Base-by-base conservation (phyloP, 2,113 vertebrate genomes). In the Heliornis fulica region DNA sequence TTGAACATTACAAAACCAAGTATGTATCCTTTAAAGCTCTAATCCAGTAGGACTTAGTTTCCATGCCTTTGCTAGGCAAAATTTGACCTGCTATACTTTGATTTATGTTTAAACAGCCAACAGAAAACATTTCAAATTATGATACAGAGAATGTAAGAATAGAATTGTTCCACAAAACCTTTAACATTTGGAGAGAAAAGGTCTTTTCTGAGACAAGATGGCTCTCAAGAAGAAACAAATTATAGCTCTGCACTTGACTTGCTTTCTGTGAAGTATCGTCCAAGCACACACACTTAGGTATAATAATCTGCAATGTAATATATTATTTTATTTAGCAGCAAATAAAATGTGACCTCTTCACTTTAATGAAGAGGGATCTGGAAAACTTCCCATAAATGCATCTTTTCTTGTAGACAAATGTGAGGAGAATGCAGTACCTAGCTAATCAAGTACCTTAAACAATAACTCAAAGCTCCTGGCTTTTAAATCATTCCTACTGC, bases 401-500 rank as follows among this genome's bases (percentile, higher is more conserved):
- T 79, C 53, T 93, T 96, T 83, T 83, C 68, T 81, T 87, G 15
- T 63, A 87, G 83, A 85, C 32, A 94, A 97, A 94, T 72, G 60
- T 65, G 65, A 86, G 77, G 70, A 95, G 80, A 97, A 91, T 69
- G 90, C 31, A 96, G 69, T 75, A 82, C 43, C 68, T 86, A 92
- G 66, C 90, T 93, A 95, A 94, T 93, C 76, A 91, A 94, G 94
- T 94, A 93, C 60, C 84, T 97, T 95, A 94, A 97, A 94, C 46
- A 94, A 93, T 87, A 93, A 92, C 76, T 96, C 91, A 94, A 91
- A 96, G 95, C 76, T 81, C 45, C 77, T 57, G 87, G 64, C 41
- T 91, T 94, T 95, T 97, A 96, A 96, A 97, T 97, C 83, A 96
- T 96, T 97, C 88, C 86, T 94, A 95, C 87, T 64, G 82, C 69